These are phyloP conservation scores for Erpetoichthys calabaricus DNA, from an alignment of 2,797 vertebrate genomes.

Conservation along the genomic window DNA sequence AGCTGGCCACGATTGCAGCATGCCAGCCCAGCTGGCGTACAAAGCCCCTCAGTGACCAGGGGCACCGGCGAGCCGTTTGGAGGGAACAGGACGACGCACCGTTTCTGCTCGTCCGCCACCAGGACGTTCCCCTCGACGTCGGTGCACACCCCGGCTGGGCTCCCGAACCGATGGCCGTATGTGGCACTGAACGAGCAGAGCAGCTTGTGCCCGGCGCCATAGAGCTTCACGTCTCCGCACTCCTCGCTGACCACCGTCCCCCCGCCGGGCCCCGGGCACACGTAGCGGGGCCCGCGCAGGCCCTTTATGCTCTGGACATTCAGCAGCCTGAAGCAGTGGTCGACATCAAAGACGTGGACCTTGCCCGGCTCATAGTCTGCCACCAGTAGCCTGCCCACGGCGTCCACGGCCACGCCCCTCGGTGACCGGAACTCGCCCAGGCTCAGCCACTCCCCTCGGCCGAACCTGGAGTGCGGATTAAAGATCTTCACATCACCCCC, in stretches of 20 bases:
- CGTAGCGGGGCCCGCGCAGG: constrained; percentile 30
- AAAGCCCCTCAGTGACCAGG: constrained; percentile 31
- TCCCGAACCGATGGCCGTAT: constrained; percentile 26
- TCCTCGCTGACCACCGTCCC: constrained; percentile 38
- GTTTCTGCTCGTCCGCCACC: constrained; percentile 31
- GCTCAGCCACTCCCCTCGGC: constrained; percentile 32
- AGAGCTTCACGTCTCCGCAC: constrained; percentile 33
- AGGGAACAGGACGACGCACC: constrained; percentile 33
- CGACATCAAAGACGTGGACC: constrained; percentile 30
- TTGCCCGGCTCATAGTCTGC: constrained; percentile 30
- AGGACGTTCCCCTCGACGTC: constrained; percentile 28
- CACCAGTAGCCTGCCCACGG: constrained; percentile 29
- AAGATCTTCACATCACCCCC: constrained; percentile 27
- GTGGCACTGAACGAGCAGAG: constrained; percentile 30
- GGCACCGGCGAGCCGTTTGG: constrained; percentile 21
- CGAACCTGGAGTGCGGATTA: constrained; percentile 21
- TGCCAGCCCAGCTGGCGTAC: constrained; percentile 21
- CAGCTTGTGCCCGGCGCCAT: constrained; percentile 21
- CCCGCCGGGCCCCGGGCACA: constrained; percentile 14
- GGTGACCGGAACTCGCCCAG: constrained; percentile 29
- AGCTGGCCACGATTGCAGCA: constrained; percentile 17
- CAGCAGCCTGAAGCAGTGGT: constrained; percentile 17
- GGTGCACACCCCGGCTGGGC: constrained; percentile 28
- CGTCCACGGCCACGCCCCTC: constrained; percentile 31
- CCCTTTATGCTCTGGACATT: constrained; percentile 14